phyloP scores from a whole-genome alignment of 2,888 invertebrate genomes.

The Scelioninae gen. 1 region DNA sequence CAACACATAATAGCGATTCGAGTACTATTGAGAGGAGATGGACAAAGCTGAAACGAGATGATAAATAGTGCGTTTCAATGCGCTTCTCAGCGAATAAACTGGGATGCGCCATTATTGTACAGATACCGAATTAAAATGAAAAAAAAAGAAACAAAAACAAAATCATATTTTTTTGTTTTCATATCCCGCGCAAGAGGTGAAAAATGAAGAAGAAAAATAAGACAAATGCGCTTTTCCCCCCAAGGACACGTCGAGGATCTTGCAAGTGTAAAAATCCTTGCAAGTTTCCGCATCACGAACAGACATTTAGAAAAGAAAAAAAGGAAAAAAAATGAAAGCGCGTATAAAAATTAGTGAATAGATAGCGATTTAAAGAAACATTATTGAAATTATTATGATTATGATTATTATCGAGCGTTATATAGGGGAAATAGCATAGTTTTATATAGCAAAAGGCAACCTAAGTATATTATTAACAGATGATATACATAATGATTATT shows the following conservation, averaged over 20 bases:
- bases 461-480: conserved; percentile 79
- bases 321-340: conserved; percentile 8
- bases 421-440: conserved; percentile 80
- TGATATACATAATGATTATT: conserved; percentile 76
- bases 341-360: conserved; percentile 63
- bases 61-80: conserved; percentile 62
- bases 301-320: conserved; percentile 37
- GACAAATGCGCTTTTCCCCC: conserved; percentile 60
- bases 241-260: conserved; percentile 38
- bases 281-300: conserved; percentile 54
- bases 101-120: conserved; percentile 63
- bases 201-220: background rate
- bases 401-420: conserved; percentile 76
- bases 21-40: too few species aligned
- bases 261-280: conserved; percentile 37
- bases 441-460: conserved; percentile 81
- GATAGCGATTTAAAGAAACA: conserved; percentile 65
- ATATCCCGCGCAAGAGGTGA: conserved; percentile 28
- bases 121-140: conserved; percentile 70
- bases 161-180: conserved; percentile 67
- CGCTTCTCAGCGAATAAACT: conserved; percentile 35
- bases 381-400: conserved; percentile 71
- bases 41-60: conserved; percentile 45
- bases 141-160: conserved; percentile 39
- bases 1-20: conserved; percentile 10